Conservation (phyloP, 2,888 invertebrate species). For the Cosmopolites sordidus region DNA sequence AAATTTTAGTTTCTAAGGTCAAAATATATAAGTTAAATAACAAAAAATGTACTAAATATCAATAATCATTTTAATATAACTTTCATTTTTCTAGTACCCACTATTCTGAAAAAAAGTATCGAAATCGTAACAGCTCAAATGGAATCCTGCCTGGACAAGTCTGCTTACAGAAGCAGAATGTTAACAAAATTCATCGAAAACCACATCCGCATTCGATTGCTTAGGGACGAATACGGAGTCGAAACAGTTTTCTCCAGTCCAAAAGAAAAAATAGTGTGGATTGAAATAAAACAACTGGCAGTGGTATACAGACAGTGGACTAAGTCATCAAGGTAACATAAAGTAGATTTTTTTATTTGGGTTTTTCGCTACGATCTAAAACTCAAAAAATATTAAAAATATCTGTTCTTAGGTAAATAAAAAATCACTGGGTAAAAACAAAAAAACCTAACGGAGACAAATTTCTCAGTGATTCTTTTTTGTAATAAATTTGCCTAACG, state of each 20-base stretch:
- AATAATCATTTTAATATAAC: no score
- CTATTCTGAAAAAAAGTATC: not conserved
- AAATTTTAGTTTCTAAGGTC: no score
- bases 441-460: no score
- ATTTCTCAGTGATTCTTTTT: no score
- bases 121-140: not conserved
- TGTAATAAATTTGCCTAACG: no score
- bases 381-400: no score
- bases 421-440: no score
- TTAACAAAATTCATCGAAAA: not conserved
- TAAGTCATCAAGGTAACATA: conserved; percentile 5
- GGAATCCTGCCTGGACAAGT: not conserved
- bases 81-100: conserved; percentile 8
- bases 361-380: no score
- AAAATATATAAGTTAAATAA: no score
- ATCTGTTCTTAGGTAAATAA: no score
- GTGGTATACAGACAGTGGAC: conserved; percentile 2
- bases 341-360: no score
- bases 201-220: not conserved
- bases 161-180: not conserved
- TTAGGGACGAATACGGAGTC: conserved; percentile 1
- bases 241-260: conserved; percentile 1
- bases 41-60: no score
- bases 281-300: conserved; percentile 1
- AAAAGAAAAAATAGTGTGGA: conserved; percentile 3